Percentiles rank a stretch among this genome's conserved stretches.
Evolutionary conservation across 2,797 vertebrate species (phyloP).

Genomic region (Hemibagrus guttatus): DNA sequence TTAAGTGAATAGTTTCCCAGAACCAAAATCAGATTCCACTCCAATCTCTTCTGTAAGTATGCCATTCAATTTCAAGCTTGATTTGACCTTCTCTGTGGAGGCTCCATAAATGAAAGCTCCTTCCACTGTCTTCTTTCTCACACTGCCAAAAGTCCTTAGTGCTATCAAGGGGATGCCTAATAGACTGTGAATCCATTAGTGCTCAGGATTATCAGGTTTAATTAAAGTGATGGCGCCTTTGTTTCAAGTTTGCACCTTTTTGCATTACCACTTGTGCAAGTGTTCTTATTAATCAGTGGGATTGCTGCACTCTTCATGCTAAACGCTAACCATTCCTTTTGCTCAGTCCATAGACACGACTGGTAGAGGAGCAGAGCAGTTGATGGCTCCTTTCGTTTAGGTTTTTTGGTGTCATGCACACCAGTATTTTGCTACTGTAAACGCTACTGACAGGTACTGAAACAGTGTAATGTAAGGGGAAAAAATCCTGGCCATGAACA

Average conservation of each 20-base stretch:
- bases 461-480: neutral
- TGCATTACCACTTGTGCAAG: constrained; percentile 60
- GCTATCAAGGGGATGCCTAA: constrained; percentile 58
- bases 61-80: neutral
- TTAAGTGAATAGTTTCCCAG: neutral
- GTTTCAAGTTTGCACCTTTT: constrained; percentile 65
- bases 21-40: neutral
- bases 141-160: constrained; percentile 60
- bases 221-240: constrained; percentile 62
- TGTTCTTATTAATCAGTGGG: constrained; percentile 61
- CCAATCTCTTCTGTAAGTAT: neutral
- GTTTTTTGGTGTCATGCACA: constrained; percentile 17
- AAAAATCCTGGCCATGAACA: neutral
- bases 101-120: constrained; percentile 41
- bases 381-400: constrained; percentile 17
- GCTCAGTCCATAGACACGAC: constrained; percentile 44
- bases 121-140: constrained; percentile 54
- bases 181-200: constrained; percentile 63
- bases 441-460: neutral
- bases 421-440: neutral
- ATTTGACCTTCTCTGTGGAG: constrained; percentile 39
- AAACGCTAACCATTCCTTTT: constrained; percentile 53
- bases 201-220: constrained; percentile 61
- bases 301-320: constrained; percentile 52
- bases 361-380: constrained; percentile 38